Conservation (phyloP, 2,888 invertebrate species). For the Mechanitis mazaeus region DNA sequence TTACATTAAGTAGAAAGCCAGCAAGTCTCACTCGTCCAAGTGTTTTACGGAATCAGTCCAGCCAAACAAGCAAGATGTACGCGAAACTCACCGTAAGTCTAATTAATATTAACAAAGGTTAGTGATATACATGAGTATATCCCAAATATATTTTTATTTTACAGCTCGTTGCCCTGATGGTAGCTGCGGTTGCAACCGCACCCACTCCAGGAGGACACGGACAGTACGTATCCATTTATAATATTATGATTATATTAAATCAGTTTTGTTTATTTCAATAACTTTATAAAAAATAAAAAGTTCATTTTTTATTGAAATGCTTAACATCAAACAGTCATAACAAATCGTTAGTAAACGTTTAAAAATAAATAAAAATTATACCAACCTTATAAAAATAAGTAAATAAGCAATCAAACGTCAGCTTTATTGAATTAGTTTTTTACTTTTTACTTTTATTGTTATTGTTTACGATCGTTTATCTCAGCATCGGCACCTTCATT, state of each 20-base stretch:
- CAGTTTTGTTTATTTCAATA: no score
- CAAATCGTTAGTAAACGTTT: no score
- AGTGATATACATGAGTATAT: not conserved
- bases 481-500: no score
- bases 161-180: conserved; percentile 59
- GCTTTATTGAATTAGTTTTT: no score
- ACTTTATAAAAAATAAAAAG: no score
- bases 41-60: conserved; percentile 64
- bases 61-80: conserved; percentile 68
- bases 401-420: no score
- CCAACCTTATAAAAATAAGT: no score
- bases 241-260: not conserved
- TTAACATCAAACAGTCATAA: no score
- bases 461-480: no score
- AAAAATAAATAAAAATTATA: no score
- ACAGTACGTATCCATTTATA: conserved; percentile 49
- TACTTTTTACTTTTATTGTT: no score
- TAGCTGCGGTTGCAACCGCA: conserved; percentile 52
- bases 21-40: conserved; percentile 53
- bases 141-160: conserved; percentile 21
- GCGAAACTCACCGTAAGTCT: conserved; percentile 71
- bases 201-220: conserved; percentile 63
- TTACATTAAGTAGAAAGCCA: conserved; percentile 59
- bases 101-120: not conserved
- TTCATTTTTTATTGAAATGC: no score